Evolutionary conservation across 2,888 invertebrate genomes (phyloP).

Genomic region (Lithosia quadra): DNA sequence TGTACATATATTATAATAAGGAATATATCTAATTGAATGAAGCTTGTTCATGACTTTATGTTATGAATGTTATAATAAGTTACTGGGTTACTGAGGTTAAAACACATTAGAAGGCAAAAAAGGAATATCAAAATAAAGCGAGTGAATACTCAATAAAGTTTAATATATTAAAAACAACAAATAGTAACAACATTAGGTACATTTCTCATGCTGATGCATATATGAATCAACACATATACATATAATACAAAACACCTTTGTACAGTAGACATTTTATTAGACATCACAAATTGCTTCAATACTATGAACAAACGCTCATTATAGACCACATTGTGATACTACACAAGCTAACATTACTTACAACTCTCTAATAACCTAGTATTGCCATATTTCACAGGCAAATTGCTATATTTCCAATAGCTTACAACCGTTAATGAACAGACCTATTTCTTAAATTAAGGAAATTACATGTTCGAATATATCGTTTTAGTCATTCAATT

Average conservation of each 20-base stretch:
- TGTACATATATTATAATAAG: no score
- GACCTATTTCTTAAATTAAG: background rate
- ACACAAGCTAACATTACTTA: slow-evolving; percentile 57
- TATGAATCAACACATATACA: slow-evolving; percentile 36
- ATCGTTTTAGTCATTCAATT: background rate
- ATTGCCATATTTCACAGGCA: slow-evolving; percentile 30
- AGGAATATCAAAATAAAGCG: slow-evolving; percentile 5
- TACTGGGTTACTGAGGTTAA: background rate
- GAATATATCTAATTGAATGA: no score
- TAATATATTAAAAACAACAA: slow-evolving; percentile 62
- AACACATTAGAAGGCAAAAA: background rate
- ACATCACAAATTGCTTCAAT: slow-evolving; percentile 46
- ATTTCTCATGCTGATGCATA: slow-evolving; percentile 50
- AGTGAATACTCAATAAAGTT: slow-evolving; percentile 62
- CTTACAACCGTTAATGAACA: background rate
- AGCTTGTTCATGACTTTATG: no score
- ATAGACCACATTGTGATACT: slow-evolving; percentile 42
- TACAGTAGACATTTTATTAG: slow-evolving; percentile 40
- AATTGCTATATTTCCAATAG: slow-evolving; percentile 28
- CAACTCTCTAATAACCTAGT: slow-evolving; percentile 35
- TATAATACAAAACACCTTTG: slow-evolving; percentile 57
- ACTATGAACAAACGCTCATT: slow-evolving; percentile 35
- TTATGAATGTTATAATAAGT: no score
- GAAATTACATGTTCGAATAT: background rate
- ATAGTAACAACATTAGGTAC: slow-evolving; percentile 57